Evolutionary conservation across 2,113 vertebrate species (phyloP).

Genomic region (Rhegmatorhina hoffmannsi): DNA sequence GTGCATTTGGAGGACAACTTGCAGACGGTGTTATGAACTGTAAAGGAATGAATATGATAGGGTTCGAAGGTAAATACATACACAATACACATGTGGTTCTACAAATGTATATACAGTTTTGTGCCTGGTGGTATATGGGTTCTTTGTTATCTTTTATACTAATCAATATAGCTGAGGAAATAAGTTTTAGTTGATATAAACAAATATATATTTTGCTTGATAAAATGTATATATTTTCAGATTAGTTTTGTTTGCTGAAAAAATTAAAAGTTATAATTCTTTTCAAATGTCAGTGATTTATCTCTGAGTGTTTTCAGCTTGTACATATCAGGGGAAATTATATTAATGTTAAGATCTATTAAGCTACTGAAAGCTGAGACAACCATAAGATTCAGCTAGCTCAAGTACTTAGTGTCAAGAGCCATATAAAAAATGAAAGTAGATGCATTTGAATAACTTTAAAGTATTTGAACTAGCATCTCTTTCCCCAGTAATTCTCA

Average conservation of each 20-base stretch:
- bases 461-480: neutral
- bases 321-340: neutral
- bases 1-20: neutral
- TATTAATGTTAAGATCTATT: neutral
- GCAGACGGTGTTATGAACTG: neutral
- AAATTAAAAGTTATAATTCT: neutral
- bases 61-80: neutral
- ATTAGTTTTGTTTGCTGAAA: neutral
- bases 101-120: neutral
- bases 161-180: neutral
- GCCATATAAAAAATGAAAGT: neutral
- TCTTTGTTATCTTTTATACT: neutral
- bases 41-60: neutral
- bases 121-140: neutral
- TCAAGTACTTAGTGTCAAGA: neutral
- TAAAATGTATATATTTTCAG: neutral
- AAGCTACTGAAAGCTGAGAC: neutral
- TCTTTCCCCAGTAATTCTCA: neutral
- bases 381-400: neutral
- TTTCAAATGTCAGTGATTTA: neutral
- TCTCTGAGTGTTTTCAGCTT: neutral
- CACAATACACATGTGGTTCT: neutral
- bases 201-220: neutral
- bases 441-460: neutral
- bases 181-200: neutral